Evolutionary conservation across 1,140 invertebrate genomes (phyloP).

Genomic region (Riptortus pedestris): DNA sequence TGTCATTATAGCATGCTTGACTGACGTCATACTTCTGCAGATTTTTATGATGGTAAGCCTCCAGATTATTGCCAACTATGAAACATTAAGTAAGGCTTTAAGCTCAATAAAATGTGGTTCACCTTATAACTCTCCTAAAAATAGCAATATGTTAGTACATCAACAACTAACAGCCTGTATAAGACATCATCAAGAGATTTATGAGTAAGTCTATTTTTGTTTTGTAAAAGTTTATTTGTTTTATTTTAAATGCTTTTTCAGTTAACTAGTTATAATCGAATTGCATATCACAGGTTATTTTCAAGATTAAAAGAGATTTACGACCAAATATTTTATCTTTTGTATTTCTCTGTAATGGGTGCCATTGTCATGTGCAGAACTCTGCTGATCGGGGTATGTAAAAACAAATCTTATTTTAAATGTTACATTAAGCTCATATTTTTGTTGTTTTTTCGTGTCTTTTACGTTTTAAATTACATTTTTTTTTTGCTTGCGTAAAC

Average conservation of each 20-base stretch:
- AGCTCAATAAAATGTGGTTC: neutral
- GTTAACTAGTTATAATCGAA: neutral
- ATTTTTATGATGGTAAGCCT: neutral
- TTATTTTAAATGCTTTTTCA: neutral
- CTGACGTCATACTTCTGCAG: neutral
- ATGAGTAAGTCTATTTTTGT: neutral
- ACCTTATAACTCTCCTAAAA: too few relatives aligned
- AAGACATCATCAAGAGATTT: constrained; percentile 3
- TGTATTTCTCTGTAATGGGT: constrained; percentile 3
- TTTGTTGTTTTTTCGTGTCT: too few relatives aligned
- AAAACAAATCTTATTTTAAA: too few relatives aligned
- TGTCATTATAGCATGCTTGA: neutral
- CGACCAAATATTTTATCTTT: neutral
- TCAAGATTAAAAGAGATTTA: neutral
- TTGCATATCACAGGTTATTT: neutral
- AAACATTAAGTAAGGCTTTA: neutral
- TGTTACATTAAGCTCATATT: too few relatives aligned
- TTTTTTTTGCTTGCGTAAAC: too few relatives aligned
- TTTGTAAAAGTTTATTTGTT: too few relatives aligned
- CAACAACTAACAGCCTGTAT: neutral
- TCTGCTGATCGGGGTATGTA: constrained; percentile 3
- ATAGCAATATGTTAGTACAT: neutral
- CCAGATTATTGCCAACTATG: neutral
- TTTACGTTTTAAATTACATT: too few relatives aligned
- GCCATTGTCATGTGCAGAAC: constrained; percentile 7